These are phyloP conservation scores for Pandemis cinnamomeana DNA, from an alignment of 2,888 invertebrate genomes.

Conservation along the genomic window DNA sequence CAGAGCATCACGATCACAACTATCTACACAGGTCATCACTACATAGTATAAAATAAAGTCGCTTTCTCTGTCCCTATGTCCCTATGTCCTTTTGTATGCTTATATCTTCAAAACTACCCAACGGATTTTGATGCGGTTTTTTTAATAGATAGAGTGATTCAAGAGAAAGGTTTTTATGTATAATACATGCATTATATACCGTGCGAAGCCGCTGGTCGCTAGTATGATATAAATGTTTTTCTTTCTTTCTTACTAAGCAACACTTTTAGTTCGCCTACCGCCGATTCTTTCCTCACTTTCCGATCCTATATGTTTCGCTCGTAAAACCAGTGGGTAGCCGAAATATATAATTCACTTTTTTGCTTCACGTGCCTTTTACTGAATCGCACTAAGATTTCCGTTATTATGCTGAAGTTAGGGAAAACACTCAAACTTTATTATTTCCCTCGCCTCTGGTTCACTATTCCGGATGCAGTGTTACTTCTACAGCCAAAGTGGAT, in stretches of 20 bases:
- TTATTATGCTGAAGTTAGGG: slow-evolving; percentile 25
- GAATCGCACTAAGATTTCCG: slow-evolving; percentile 15
- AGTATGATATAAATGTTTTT: too few species aligned
- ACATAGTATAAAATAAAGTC: too few species aligned
- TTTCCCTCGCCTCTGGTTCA: neutral
- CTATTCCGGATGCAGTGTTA: slow-evolving; percentile 1
- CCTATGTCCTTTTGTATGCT: too few species aligned
- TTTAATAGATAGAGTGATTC: too few species aligned
- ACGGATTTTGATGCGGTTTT: too few species aligned
- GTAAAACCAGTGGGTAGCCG: slow-evolving; percentile 30
- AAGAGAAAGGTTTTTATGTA: too few species aligned
- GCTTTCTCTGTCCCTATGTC: too few species aligned
- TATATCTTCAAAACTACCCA: too few species aligned
- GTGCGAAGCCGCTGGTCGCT: too few species aligned
- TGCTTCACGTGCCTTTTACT: slow-evolving; percentile 18
- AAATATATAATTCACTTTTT: slow-evolving; percentile 33
- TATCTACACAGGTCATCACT: too few species aligned
- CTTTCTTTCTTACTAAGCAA: neutral
- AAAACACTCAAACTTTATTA: slow-evolving; percentile 25
- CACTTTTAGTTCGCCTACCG: neutral
- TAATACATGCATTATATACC: too few species aligned
- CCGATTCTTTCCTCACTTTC: slow-evolving; percentile 14
- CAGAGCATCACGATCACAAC: too few species aligned
- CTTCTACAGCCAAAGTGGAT: neutral
- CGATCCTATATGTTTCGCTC: slow-evolving; percentile 27